Base-by-base conservation (phyloP, 2,797 vertebrate genomes). In the Malurus leucopterus region DNA sequence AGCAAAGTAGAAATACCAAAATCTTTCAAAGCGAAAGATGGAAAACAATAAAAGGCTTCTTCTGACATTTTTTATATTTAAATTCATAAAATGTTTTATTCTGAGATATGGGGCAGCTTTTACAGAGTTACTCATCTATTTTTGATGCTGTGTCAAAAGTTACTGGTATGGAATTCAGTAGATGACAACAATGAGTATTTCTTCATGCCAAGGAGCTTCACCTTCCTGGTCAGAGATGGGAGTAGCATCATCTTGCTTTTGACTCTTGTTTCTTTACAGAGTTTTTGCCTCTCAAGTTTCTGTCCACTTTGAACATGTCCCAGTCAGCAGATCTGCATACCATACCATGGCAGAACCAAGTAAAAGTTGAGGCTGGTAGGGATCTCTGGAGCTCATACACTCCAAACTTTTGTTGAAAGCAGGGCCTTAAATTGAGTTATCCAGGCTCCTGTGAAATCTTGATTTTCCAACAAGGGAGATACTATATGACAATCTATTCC, bases 251-350 rank as follows among this genome's bases (percentile, higher is more conserved):
- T 55, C 64, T 53, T 72, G 9, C 32, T 80, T 83, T 70, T 70
- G 22, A 44, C 6, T 16, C 13, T 29, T 55, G 9, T 58, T 54
- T 73, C 18, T 86, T 83, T 69, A 36, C n/a, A 50, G 41, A 46
- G 11, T 38, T 88, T 81, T 76, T 54, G 15, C 70, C 13, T 43
- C 15, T 58, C 3, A 34, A 2, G 6, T 62, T 82, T 65, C 20
- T 0, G 0, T 68, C 27, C 32, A 29, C 16, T 40, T 43, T 46
- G 36, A 81, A 57, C 14, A 14, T 0, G 8, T 41, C 46, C 36
- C 18, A 26, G 8, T 36, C 55, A 72, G 18, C 17, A 75, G 19
- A 21, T 13, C 27, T 79, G 32, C 6, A 17, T 0, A 44, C 24
- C 13, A 10, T 4, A 1, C 24, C 13, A 13, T 4, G 0, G 3